Percentiles rank a stretch among this genome's conserved stretches.
These are phyloP conservation scores for Volucella inflata DNA, from an alignment of 2,888 invertebrate genomes.

Conservation along the genomic window DNA sequence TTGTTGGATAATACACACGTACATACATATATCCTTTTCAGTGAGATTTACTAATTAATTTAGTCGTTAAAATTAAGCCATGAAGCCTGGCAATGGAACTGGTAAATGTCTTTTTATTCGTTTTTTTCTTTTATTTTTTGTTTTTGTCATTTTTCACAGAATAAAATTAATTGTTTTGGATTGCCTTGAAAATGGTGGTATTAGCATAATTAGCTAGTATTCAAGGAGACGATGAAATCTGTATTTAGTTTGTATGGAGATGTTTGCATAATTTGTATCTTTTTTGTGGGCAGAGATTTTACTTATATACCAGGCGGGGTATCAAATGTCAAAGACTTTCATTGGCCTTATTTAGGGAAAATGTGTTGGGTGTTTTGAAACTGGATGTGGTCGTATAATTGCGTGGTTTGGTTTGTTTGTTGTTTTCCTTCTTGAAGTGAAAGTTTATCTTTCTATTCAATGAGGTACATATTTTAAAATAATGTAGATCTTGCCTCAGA, in stretches of 20 bases:
- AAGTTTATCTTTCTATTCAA: too few relatives aligned
- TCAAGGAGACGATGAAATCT: constrained; percentile 4
- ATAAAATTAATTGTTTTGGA: constrained; percentile 3
- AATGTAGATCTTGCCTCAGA: too few relatives aligned
- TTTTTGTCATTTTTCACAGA: not conserved
- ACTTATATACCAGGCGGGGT: too few relatives aligned
- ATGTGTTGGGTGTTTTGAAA: too few relatives aligned
- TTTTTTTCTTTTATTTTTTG: constrained; percentile 15
- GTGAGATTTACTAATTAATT: constrained; percentile 61
- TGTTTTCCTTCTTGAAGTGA: too few relatives aligned
- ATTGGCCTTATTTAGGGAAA: too few relatives aligned
- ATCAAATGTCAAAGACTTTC: too few relatives aligned
- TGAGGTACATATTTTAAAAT: too few relatives aligned
- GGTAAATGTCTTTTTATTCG: constrained; percentile 33
- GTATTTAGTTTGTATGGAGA: not conserved
- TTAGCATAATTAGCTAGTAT: constrained; percentile 40
- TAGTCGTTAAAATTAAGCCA: constrained; percentile 58
- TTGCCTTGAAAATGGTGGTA: constrained; percentile 7
- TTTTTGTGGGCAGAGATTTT: too few relatives aligned
- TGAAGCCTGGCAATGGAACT: constrained; percentile 39
- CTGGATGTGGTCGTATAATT: too few relatives aligned
- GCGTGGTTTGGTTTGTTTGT: too few relatives aligned
- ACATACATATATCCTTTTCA: constrained; percentile 39
- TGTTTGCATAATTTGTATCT: too few relatives aligned
- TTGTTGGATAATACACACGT: not conserved